Percentiles rank a stretch among this genome's conserved stretches.
These are phyloP conservation scores for Pasiphila rectangulata DNA, from an alignment of 2,888 invertebrate species.

Conservation along the genomic window DNA sequence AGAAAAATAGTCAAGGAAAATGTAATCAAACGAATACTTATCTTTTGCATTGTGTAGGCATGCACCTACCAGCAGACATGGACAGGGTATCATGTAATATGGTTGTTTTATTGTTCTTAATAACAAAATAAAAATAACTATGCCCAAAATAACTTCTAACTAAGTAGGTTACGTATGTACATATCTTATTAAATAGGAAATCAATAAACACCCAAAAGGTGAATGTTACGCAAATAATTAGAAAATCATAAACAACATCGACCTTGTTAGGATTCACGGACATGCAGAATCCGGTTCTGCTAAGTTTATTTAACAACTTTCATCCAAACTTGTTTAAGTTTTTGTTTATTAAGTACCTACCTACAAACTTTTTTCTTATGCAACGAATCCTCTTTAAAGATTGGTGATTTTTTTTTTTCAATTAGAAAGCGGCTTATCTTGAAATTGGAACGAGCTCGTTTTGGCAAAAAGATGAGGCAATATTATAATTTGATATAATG, in stretches of 20 bases:
- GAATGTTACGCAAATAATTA: conserved; percentile 34
- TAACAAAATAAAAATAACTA: no score
- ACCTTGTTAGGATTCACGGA: conserved; percentile 49
- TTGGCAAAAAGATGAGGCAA: conserved; percentile 9
- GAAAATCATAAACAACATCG: conserved; percentile 50
- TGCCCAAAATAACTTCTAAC: no score
- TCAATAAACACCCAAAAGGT: not conserved
- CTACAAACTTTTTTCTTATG: conserved; percentile 28
- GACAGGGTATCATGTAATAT: no score
- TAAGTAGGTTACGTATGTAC: no score
- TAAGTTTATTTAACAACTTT: conserved; percentile 66
- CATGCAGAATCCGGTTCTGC: conserved; percentile 57
- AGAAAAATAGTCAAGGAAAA: conserved; percentile 70
- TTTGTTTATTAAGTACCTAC: conserved; percentile 37
- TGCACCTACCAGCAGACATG: no score
- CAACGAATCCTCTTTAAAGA: conserved; percentile 12
- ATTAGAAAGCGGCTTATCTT: conserved; percentile 15
- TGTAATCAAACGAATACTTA: no score
- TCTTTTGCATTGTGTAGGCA: no score
- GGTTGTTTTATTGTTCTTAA: no score
- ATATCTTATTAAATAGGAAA: no score
- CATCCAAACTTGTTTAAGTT: conserved; percentile 55
- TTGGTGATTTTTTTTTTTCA: conserved; percentile 14
- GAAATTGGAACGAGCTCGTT: conserved; percentile 6
- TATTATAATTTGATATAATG: conserved; percentile 1